These are phyloP conservation scores for Hippoglossus hippoglossus DNA, from an alignment of 2,797 vertebrate species.

Conservation along the genomic window DNA sequence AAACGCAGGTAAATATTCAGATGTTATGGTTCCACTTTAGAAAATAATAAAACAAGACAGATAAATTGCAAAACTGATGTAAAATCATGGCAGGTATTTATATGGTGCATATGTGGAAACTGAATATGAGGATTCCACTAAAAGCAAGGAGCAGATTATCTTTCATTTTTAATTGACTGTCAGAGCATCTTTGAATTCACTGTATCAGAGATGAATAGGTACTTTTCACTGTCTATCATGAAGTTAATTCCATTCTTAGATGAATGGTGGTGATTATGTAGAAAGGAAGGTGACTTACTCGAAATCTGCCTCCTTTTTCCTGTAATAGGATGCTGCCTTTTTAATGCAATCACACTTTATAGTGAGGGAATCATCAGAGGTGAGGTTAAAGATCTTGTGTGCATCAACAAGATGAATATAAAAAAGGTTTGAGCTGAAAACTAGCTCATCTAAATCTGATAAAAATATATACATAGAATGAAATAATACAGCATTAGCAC, in stretches of 20 bases:
- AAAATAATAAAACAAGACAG: constrained; percentile 50
- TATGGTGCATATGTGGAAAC: constrained; percentile 76
- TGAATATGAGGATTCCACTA: constrained; percentile 75
- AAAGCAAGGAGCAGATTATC: constrained; percentile 79
- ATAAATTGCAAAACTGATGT: constrained; percentile 77
- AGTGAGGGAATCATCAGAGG: constrained; percentile 46
- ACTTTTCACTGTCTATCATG: constrained; percentile 84
- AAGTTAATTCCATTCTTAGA: constrained; percentile 82
- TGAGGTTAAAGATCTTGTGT: constrained; percentile 17
- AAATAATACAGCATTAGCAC: constrained; percentile 23
- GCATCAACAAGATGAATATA: constrained; percentile 37
- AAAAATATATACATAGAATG: constrained; percentile 7
- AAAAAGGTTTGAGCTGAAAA: constrained; percentile 15
- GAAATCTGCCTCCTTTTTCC: constrained; percentile 65
- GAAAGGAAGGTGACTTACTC: constrained; percentile 78
- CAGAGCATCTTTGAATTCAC: constrained; percentile 80
- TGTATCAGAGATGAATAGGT: constrained; percentile 77
- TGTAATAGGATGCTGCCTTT: constrained; percentile 61
- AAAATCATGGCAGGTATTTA: constrained; percentile 80
- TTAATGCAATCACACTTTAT: constrained; percentile 43
- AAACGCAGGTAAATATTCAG: constrained; percentile 82
- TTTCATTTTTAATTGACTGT: constrained; percentile 89
- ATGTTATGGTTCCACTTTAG: constrained; percentile 68
- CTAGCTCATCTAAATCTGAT: constrained; percentile 9
- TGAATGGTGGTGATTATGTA: constrained; percentile 82